Conservation (phyloP, 2,888 invertebrate genomes). For the Darwinula stevensoni region DNA sequence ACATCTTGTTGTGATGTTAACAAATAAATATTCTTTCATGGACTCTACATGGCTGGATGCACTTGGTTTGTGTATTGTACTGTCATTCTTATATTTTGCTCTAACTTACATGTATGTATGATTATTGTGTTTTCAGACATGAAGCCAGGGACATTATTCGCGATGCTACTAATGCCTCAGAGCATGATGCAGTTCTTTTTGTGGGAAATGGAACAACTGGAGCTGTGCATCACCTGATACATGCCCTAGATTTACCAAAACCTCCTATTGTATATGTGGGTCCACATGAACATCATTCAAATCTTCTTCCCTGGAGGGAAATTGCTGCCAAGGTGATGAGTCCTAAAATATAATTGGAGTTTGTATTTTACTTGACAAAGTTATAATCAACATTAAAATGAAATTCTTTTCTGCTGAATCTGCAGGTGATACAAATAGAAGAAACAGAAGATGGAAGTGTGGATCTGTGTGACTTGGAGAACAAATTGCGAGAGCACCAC, state of each 20-base stretch:
- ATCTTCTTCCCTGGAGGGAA: slow-evolving; percentile 53
- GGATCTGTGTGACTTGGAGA: slow-evolving; percentile 42
- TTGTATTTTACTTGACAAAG: too few species aligned
- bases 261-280: slow-evolving; percentile 43
- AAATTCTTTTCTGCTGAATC: slow-evolving; percentile 8
- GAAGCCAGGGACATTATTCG: slow-evolving; percentile 50
- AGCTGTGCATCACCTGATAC: slow-evolving; percentile 41
- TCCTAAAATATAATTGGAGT: slow-evolving; percentile 4
- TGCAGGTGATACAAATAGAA: slow-evolving; percentile 40
- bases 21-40: too few species aligned
- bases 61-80: too few species aligned
- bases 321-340: slow-evolving; percentile 33
- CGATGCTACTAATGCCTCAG: slow-evolving; percentile 42
- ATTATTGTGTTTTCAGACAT: slow-evolving; percentile 25
- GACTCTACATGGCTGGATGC: too few species aligned
- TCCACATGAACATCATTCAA: slow-evolving; percentile 41
- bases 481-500: slow-evolving; percentile 30
- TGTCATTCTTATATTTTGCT: too few species aligned
- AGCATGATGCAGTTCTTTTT: slow-evolving; percentile 46
- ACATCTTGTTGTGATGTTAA: too few species aligned
- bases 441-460: slow-evolving; percentile 49
- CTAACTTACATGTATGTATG: too few species aligned
- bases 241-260: slow-evolving; percentile 29
- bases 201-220: slow-evolving; percentile 40
- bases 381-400: slow-evolving; percentile 9